These are phyloP conservation scores for Danio jaintianensis DNA, from an alignment of 2,797 vertebrate genomes.

Conservation along the genomic window DNA sequence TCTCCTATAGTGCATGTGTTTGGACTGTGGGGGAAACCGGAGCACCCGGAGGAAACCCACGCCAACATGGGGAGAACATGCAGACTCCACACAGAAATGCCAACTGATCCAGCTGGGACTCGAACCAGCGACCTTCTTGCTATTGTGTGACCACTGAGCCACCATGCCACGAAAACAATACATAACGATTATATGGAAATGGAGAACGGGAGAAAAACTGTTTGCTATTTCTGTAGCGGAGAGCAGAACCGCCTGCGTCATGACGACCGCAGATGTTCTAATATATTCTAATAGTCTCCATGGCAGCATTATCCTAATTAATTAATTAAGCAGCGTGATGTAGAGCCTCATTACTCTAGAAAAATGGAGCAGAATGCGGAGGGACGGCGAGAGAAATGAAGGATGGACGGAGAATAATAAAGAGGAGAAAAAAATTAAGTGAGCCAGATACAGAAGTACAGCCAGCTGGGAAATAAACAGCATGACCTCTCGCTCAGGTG, in stretches of 20 bases:
- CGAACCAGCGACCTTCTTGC: no score
- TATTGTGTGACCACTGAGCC: no score
- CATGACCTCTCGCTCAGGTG: constrained; percentile 45
- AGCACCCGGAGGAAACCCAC: no score
- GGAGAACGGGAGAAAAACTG: no score
- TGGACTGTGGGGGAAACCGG: no score
- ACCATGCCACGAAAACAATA: no score
- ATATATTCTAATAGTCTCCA: constrained; percentile 46
- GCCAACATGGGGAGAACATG: no score
- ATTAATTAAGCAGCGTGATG: constrained; percentile 47
- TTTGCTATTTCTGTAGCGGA: no score
- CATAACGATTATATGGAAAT: no score
- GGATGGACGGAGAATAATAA: constrained; percentile 14
- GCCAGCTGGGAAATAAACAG: constrained; percentile 29
- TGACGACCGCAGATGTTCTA: constrained; percentile 40
- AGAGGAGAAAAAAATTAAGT: neutral
- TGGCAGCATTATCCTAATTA: constrained; percentile 47
- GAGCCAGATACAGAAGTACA: neutral
- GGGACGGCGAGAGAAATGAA: constrained; percentile 8
- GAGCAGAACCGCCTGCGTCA: constrained; percentile 1
- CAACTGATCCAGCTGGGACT: no score
- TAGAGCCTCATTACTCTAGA: constrained; percentile 47
- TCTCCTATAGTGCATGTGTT: no score
- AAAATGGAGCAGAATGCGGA: constrained; percentile 31
- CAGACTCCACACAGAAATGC: no score